Percentiles rank a stretch among this genome's conserved stretches.
phyloP scores from a whole-genome alignment of 1,140 invertebrate genomes.

The Helicoverpa zea region DNA sequence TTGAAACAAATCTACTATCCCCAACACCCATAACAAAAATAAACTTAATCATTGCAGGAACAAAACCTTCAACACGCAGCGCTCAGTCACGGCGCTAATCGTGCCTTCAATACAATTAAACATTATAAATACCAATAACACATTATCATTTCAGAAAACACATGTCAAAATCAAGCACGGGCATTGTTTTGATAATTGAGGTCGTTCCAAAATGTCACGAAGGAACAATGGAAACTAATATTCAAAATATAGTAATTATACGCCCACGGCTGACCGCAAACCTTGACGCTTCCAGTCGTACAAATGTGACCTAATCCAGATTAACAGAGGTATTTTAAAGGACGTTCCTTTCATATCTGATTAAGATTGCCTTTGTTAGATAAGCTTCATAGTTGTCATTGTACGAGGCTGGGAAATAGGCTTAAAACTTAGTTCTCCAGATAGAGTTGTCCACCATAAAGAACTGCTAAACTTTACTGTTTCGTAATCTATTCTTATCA shows the following conservation, averaged over 20 bases:
- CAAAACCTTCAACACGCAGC: no score
- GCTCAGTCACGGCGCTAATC: no score
- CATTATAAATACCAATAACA: conserved; percentile 1
- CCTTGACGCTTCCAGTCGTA: conserved; percentile 44
- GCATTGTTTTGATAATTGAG: conserved; percentile 48
- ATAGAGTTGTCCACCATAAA: no score
- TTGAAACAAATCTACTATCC: no score
- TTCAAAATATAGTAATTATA: conserved; percentile 50
- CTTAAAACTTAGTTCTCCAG: no score
- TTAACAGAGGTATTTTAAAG: conserved; percentile 13
- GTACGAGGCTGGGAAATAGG: no score
- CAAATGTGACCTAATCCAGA: conserved; percentile 45
- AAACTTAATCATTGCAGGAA: no score
- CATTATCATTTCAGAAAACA: conserved; percentile 10
- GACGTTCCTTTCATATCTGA: conserved; percentile 17
- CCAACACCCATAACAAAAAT: no score
- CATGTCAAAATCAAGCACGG: conserved; percentile 34
- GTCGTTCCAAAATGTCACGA: conserved; percentile 46
- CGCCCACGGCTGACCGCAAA: conserved; percentile 43
- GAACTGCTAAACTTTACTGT: no score
- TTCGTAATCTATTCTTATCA: no score
- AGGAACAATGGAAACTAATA: conserved; percentile 29
- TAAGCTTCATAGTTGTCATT: neutral
- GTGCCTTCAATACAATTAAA: neutral
- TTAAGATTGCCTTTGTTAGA: neutral